Evolutionary conservation across 2,113 vertebrate species (phyloP).

Genomic region (Neoarius graeffei): DNA sequence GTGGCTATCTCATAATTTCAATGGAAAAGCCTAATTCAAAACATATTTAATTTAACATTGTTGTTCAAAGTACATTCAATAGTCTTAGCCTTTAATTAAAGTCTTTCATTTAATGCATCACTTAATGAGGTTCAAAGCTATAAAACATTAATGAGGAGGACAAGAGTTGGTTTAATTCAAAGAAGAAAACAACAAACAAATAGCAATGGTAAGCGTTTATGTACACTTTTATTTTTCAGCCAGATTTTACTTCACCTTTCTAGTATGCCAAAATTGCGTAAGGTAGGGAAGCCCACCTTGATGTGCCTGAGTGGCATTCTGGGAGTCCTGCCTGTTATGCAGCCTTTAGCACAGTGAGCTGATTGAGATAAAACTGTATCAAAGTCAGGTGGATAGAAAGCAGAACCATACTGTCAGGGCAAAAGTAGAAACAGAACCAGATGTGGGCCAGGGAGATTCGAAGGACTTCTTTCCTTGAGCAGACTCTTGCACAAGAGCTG

Average conservation of each 20-base stretch:
- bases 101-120: constrained; percentile 37
- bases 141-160: constrained; percentile 50
- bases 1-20: constrained; percentile 40
- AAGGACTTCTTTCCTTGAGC: constrained; percentile 67
- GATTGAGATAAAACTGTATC: constrained; percentile 55
- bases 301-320: constrained; percentile 13
- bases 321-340: constrained; percentile 37
- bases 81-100: constrained; percentile 38
- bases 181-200: constrained; percentile 42
- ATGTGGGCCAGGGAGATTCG: constrained; percentile 71
- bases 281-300: constrained; percentile 27
- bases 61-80: constrained; percentile 38
- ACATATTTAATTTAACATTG: constrained; percentile 30
- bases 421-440: constrained; percentile 67
- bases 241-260: background rate
- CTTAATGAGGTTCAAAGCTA: constrained; percentile 46
- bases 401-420: constrained; percentile 55
- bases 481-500: constrained; percentile 31
- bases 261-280: background rate
- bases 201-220: constrained; percentile 24
- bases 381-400: constrained; percentile 60
- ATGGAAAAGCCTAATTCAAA: constrained; percentile 38
- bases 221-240: background rate
- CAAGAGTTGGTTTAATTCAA: constrained; percentile 42
- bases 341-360: constrained; percentile 46